Percentiles rank a stretch among this genome's conserved stretches.
These are phyloP conservation scores for Zaprionus inermis DNA, from an alignment of 1,140 invertebrate genomes.

Conservation along the genomic window DNA sequence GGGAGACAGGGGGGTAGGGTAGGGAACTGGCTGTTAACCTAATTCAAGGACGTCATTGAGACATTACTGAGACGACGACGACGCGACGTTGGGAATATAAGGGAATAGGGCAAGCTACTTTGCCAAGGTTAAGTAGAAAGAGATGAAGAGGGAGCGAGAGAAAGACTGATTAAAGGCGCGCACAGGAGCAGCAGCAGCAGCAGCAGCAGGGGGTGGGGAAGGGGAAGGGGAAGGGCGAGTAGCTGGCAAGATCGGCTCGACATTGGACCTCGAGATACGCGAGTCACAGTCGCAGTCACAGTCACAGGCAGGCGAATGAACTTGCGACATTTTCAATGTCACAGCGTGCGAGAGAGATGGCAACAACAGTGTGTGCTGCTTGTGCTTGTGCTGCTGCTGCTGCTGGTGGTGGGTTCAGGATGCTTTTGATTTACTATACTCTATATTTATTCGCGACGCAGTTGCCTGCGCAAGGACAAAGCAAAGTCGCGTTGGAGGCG, in stretches of 20 bases:
- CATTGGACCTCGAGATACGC: conserved; percentile 34
- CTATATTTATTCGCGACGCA: conserved; percentile 65
- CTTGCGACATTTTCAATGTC: conserved; percentile 79
- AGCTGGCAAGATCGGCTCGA: conserved; percentile 26
- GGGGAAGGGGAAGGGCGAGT: background rate
- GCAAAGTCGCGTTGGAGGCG: conserved; percentile 9
- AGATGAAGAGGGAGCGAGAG: background rate
- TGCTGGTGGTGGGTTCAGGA: conserved; percentile 62
- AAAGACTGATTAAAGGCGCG: conserved; percentile 14
- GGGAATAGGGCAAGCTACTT: conserved; percentile 84
- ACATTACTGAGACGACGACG: conserved; percentile 63
- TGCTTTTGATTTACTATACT: conserved; percentile 71
- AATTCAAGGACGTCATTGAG: conserved; percentile 84
- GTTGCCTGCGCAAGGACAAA: conserved; percentile 70
- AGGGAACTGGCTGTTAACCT: conserved; percentile 76
- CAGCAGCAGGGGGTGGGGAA: background rate
- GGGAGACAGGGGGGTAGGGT: background rate
- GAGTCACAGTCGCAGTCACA: background rate
- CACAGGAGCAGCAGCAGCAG: too few species aligned
- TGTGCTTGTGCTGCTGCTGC: background rate
- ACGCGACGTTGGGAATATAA: conserved; percentile 62
- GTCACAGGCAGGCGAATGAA: conserved; percentile 76
- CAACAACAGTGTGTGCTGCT: too few species aligned
- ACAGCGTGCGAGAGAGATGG: conserved; percentile 22
- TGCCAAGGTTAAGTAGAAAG: conserved; percentile 69